A percentile compares a stretch with the other conserved stretches of the same genome.
Conservation (phyloP, 1,140 invertebrate genomes). For the Drosophila bifasciata region DNA sequence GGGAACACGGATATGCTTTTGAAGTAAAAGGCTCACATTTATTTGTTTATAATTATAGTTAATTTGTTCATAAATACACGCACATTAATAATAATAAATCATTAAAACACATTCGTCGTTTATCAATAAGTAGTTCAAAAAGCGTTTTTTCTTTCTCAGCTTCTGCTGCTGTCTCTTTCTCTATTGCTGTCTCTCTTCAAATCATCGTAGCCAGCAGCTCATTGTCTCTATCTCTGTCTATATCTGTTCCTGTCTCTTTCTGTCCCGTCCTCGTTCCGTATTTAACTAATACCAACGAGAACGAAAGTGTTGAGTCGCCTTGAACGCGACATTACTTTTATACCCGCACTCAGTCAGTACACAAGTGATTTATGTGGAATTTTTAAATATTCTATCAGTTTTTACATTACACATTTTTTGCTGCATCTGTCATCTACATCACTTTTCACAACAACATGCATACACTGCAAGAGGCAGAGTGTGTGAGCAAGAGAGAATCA, state of each 20-base stretch:
- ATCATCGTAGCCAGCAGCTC: conserved; percentile 2
- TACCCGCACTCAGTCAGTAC: too few relatives aligned
- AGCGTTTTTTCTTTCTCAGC: conserved; percentile 48
- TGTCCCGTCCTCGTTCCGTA: conserved; percentile 9
- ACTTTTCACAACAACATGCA: too few relatives aligned
- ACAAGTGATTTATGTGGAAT: too few relatives aligned
- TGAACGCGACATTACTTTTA: too few relatives aligned
- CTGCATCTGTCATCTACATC: too few relatives aligned
- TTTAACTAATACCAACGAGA: conserved; percentile 48
- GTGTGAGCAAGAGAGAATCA: too few relatives aligned
- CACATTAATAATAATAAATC: conserved; percentile 70
- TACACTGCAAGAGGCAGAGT: too few relatives aligned
- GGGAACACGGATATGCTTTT: conserved; percentile 42
- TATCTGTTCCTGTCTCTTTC: conserved; percentile 17
- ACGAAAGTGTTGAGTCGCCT: too few relatives aligned
- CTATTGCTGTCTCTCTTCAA: conserved; percentile 5
- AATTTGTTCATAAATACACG: conserved; percentile 77
- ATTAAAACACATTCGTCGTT: conserved; percentile 71
- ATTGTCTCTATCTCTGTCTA: conserved; percentile 25
- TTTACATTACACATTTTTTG: too few relatives aligned
- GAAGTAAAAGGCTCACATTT: conserved; percentile 80
- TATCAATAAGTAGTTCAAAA: conserved; percentile 71
- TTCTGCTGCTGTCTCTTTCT: conserved; percentile 12
- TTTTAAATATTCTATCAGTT: too few relatives aligned
- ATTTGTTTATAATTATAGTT: conserved; percentile 69